Percentiles rank a stretch among this genome's conserved stretches.
phyloP scores from a whole-genome alignment of 23 tunicate genomes.

The Trididemnum miniatum region DNA sequence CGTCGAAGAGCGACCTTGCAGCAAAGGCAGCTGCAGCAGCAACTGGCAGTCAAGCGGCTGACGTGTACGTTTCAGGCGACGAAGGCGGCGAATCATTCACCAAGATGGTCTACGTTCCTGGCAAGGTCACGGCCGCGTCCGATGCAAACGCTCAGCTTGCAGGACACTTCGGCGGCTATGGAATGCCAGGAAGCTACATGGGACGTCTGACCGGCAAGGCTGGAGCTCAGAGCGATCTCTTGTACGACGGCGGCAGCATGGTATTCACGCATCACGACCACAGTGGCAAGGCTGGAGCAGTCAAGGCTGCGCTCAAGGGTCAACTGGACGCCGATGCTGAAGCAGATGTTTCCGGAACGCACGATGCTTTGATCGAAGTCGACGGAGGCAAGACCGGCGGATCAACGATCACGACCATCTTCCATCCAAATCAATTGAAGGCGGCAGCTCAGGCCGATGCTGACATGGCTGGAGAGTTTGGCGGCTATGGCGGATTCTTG shows the following conservation, averaged over 20 bases:
- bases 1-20: conserved; percentile 6
- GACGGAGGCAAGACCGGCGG: conserved; percentile 28
- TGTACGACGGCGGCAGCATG: background rate
- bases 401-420: background rate
- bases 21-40: background rate
- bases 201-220: background rate
- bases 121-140: conserved; percentile 11
- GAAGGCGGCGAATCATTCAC: background rate
- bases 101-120: conserved; percentile 19
- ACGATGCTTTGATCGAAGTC: background rate
- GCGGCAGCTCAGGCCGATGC: background rate
- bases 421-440: background rate
- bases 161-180: conserved; percentile 3
- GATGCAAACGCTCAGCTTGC: conserved; percentile 2
- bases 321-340: background rate
- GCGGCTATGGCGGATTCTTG: conserved; percentile 4
- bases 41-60: conserved; percentile 9
- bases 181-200: background rate
- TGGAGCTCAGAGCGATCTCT: conserved; percentile 6
- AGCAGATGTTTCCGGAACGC: background rate
- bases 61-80: background rate
- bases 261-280: background rate
- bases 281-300: background rate
- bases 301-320: background rate
- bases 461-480: background rate